phyloP scores from a whole-genome alignment of 2,888 invertebrate genomes.

The Xylota sylvarum region DNA sequence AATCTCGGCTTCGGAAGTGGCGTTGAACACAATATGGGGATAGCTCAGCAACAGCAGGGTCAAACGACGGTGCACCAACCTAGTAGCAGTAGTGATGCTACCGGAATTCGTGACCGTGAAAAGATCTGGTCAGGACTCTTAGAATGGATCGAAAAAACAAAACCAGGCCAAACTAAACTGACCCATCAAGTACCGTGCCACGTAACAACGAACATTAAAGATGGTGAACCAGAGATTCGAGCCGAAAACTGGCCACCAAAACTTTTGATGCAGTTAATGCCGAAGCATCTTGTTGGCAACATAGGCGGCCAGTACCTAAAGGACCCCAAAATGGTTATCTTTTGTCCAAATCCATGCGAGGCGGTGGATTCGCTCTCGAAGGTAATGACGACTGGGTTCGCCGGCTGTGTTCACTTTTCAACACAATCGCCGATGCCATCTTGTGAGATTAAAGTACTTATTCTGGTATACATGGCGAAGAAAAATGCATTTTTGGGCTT shows the following conservation, averaged over 20 bases:
- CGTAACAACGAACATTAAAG: constrained; percentile 89
- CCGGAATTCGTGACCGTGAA: constrained; percentile 81
- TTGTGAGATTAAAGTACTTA: constrained; percentile 92
- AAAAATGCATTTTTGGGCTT: constrained; percentile 93
- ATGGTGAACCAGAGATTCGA: constrained; percentile 95
- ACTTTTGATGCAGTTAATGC: constrained; percentile 97
- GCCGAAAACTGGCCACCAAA: constrained; percentile 97
- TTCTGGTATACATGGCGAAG: constrained; percentile 91
- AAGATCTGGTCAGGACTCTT: constrained; percentile 92
- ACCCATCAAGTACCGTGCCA: constrained; percentile 91
- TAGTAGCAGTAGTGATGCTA: constrained; percentile 86
- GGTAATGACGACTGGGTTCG: constrained; percentile 96
- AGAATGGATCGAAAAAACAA: constrained; percentile 97
- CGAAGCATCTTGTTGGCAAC: constrained; percentile 95
- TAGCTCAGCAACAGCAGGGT: constrained; percentile 78
- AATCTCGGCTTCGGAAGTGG: constrained; percentile 81
- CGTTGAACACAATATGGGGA: constrained; percentile 80
- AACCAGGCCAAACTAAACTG: constrained; percentile 92
- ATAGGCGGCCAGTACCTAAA: constrained; percentile 95
- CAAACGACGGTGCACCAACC: too few species aligned
- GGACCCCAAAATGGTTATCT: constrained; percentile 96
- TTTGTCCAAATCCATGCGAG: constrained; percentile 94
- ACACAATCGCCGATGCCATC: constrained; percentile 86
- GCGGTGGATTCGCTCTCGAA: constrained; percentile 95
- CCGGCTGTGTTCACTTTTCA: constrained; percentile 97